Conservation (phyloP, 2,888 invertebrate species). For the Augochlorella aurata region DNA sequence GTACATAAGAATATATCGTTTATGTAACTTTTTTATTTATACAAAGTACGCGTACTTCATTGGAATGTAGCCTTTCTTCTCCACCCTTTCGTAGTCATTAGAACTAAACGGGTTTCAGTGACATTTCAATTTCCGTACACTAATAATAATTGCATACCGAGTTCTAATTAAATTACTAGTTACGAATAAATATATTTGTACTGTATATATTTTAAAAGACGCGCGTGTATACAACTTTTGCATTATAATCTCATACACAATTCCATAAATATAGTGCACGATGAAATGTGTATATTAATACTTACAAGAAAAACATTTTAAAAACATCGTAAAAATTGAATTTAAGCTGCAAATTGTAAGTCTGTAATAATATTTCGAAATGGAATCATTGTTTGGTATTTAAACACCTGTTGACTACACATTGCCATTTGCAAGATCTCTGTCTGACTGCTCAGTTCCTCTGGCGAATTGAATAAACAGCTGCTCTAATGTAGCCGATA, state of each 20-base stretch:
- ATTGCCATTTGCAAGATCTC: background rate
- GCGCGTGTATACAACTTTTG: background rate
- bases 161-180: background rate
- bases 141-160: background rate
- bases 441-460: slow-evolving; percentile 59
- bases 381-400: background rate
- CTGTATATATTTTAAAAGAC: background rate
- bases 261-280: background rate
- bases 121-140: background rate
- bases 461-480: slow-evolving; percentile 79
- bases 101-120: background rate
- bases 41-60: slow-evolving; percentile 50
- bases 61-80: slow-evolving; percentile 6
- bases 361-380: background rate
- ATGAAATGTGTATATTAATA: background rate
- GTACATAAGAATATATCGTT: slow-evolving; percentile 67
- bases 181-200: background rate
- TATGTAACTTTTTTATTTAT: slow-evolving; percentile 67
- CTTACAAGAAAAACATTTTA: background rate
- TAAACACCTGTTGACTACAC: slow-evolving; percentile 37
- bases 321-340: background rate
- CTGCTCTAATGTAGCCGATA: slow-evolving; percentile 79
- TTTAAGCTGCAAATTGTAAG: no score
- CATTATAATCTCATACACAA: background rate
- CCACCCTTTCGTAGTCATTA: background rate